Evolutionary conservation across 2,888 invertebrate genomes (phyloP), one percentile per base, ranked within the genome.

Genomic region (Tachina grossa): DNA sequence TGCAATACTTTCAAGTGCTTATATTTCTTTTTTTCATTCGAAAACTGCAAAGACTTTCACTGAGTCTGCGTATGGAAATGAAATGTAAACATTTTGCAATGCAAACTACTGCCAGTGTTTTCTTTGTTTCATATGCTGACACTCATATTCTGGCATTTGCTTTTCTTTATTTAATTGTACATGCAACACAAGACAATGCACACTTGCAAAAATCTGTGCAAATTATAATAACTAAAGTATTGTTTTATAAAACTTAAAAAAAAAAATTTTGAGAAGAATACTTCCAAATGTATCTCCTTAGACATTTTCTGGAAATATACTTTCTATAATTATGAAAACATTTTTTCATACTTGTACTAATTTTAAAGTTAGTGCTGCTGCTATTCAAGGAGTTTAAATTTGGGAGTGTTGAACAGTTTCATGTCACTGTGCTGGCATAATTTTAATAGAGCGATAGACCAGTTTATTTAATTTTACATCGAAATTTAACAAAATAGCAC

Each of bases 1-100:
- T 83, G 47, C 22, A 72, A 22, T 39, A 19, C n/a, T 53, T 63
- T 63, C 55, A 39, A 66, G 22, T 65, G 9, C 13, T 71, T 41
- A 49, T 51, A 39, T 57, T 16, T 22, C 11, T 14, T 55, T 43
- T 41, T 47, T 31, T 49, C 0, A 22, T 31, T 1, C n/a, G 22
- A 39, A 41, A 10, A 10, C n/a, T 41, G 9, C 11, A 41, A 59
- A 41, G 41, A 39, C 39, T 11, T 43, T 4, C n/a, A 43, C 16
- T 43, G 16, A n/a, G n/a, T 43, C 10, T 43, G 41, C 10, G 9
- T 16, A 11, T 61, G 8, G 43, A 31, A 49, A 66, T n/a, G 31
- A 19, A 49, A 16, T 10, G 11, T n/a, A 31, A 13, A n/a, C n/a
- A 49, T 66, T 63, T n/a, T n/a, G 13, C 39, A 49, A 66, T 31